These are phyloP conservation scores for Melierax canorus DNA, from an alignment of 2,113 vertebrate genomes.

Conservation along the genomic window DNA sequence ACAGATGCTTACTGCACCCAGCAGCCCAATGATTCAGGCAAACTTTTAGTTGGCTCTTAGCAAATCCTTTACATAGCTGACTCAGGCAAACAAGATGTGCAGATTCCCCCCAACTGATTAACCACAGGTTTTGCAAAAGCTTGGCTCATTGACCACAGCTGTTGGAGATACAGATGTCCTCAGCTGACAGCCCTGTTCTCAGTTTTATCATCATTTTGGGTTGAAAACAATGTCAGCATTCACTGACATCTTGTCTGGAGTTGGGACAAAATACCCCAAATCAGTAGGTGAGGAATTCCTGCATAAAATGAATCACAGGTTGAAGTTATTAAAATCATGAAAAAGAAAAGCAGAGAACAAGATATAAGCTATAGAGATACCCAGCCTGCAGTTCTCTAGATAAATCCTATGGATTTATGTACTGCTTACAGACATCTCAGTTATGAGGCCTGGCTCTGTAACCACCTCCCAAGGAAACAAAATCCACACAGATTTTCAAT, in stretches of 20 bases:
- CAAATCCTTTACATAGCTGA: constrained; percentile 27
- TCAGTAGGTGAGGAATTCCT: neutral
- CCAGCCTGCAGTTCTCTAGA: neutral
- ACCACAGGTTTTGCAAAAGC: neutral
- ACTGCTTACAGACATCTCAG: neutral
- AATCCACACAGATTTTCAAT: neutral
- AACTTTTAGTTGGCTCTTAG: neutral
- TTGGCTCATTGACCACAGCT: constrained; percentile 30
- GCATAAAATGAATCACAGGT: neutral
- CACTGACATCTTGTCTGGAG: neutral
- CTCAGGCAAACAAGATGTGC: constrained; percentile 21
- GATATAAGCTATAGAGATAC: neutral
- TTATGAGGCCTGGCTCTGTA: neutral
- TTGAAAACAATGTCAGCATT: neutral
- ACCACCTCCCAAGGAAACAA: neutral
- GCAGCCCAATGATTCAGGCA: neutral
- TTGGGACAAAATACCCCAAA: neutral
- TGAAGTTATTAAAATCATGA: neutral
- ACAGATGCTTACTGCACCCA: constrained; percentile 23
- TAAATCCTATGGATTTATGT: neutral
- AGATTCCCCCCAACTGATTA: neutral
- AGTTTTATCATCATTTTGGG: neutral
- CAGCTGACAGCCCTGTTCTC: neutral
- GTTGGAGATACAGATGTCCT: neutral
- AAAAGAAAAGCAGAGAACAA: neutral